Percentiles rank a stretch among this genome's conserved stretches.
Evolutionary conservation across 2,888 invertebrate genomes (phyloP).

Genomic region (Erannis defoliaria): DNA sequence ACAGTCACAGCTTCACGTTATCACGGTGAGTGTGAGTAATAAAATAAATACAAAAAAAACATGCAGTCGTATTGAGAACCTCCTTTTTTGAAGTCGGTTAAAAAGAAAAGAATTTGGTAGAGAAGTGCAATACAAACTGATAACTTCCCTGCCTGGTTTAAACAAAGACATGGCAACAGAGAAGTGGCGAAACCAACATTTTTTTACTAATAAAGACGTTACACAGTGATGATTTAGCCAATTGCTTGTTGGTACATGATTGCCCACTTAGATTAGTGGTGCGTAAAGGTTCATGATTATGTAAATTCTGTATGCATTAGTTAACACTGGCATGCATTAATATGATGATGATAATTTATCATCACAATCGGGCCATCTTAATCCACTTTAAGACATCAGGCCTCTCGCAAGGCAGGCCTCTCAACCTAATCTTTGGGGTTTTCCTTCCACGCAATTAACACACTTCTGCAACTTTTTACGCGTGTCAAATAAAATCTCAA

Average conservation of each 20-base stretch:
- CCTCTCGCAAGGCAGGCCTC: not conserved
- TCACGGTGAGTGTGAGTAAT: too few relatives aligned
- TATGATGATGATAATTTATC: not conserved
- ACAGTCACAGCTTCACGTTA: too few relatives aligned
- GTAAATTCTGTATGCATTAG: constrained; percentile 34
- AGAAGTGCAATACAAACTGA: not conserved
- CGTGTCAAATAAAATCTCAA: too few relatives aligned
- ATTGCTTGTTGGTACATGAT: constrained; percentile 32
- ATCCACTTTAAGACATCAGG: too few relatives aligned
- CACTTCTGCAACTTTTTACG: too few relatives aligned
- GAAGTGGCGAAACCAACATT: constrained; percentile 21
- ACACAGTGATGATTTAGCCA: constrained; percentile 35
- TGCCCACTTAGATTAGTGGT: constrained; percentile 35
- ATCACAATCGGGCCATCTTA: not conserved
- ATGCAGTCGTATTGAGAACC: too few relatives aligned
- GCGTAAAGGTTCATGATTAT: constrained; percentile 44
- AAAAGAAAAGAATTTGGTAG: not conserved
- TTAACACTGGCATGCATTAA: not conserved
- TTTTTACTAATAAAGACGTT: constrained; percentile 30
- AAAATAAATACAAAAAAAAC: too few relatives aligned
- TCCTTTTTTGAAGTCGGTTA: too few relatives aligned
- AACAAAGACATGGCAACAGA: not conserved
- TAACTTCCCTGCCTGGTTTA: not conserved
- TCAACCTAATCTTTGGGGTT: not conserved
- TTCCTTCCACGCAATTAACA: too few relatives aligned